Evolutionary conservation across 2,888 invertebrate genomes (phyloP).

Genomic region (Dolichopus griseipennis): DNA sequence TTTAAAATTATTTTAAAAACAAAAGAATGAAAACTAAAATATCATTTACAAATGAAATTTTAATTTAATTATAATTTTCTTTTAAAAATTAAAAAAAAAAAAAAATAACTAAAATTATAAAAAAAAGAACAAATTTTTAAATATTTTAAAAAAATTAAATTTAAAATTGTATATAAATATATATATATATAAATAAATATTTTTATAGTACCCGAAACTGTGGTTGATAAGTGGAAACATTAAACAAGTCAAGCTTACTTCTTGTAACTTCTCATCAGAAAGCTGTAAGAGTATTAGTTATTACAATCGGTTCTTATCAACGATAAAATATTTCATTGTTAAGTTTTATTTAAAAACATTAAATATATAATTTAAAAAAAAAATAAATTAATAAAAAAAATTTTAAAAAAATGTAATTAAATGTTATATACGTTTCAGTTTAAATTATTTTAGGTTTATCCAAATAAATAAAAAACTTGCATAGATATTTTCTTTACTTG

Average conservation of each 20-base stretch:
- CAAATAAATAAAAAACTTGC: constrained; percentile 2
- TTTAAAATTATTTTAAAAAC: too few species aligned
- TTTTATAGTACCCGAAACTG: constrained; percentile 62
- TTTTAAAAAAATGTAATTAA: neutral
- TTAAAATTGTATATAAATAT: constrained; percentile 3
- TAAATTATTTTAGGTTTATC: constrained; percentile 6
- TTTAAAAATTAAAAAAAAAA: too few species aligned
- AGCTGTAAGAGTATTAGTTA: constrained; percentile 3
- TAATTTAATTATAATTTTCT: too few species aligned
- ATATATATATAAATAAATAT: constrained; percentile 15
- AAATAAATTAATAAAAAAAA: neutral
- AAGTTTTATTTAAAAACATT: neutral
- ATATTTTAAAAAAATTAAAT: too few species aligned
- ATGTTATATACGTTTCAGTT: constrained; percentile 5
- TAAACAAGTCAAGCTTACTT: constrained; percentile 16
- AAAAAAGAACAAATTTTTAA: too few species aligned
- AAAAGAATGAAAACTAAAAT: too few species aligned
- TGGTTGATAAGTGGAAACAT: constrained; percentile 57
- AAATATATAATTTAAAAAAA: neutral
- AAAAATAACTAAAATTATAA: too few species aligned
- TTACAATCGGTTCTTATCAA: constrained; percentile 1
- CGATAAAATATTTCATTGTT: neutral
- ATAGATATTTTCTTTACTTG: neutral
- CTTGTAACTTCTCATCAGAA: constrained; percentile 6
- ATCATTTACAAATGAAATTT: too few species aligned